Conservation (phyloP, 2,113 vertebrate species). For the Neolamprologus modestus region DNA sequence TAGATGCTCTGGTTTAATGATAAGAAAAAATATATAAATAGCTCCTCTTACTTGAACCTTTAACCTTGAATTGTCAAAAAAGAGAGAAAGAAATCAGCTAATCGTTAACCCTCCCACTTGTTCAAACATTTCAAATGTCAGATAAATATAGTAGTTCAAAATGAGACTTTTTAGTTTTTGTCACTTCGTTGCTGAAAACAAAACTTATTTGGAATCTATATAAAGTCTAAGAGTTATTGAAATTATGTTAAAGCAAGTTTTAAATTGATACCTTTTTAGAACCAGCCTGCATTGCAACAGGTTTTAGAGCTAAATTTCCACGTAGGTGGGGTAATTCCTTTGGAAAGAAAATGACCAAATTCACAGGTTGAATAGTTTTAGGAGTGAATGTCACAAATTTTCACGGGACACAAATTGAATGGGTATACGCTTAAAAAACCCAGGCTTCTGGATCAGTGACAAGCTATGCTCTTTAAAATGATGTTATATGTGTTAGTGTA, state of each 20-base stretch:
- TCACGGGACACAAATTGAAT: not conserved
- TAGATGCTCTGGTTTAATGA: not conserved
- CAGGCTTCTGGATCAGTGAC: not conserved
- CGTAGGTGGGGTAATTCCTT: not conserved
- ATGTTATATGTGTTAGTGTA: not conserved
- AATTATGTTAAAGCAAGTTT: not conserved
- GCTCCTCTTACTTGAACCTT: not conserved
- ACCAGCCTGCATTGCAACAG: not conserved
- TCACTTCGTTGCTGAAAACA: not conserved
- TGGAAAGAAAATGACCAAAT: not conserved
- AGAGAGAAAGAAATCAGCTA: not conserved
- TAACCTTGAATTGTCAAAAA: not conserved
- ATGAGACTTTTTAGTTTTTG: not conserved
- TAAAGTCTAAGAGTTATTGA: not conserved
- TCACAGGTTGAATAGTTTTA: not conserved
- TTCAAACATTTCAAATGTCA: conserved; percentile 19
- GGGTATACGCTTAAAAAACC: not conserved
- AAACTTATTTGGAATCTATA: not conserved
- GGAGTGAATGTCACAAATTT: not conserved
- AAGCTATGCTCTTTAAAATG: not conserved
- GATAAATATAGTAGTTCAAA: not conserved
- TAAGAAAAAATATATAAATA: not conserved
- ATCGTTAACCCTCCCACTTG: not conserved
- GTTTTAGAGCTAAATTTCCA: not conserved
- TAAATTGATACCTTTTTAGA: not conserved